phyloP scores from a whole-genome alignment of 2,113 vertebrate species.

The Lanius collurio region DNA sequence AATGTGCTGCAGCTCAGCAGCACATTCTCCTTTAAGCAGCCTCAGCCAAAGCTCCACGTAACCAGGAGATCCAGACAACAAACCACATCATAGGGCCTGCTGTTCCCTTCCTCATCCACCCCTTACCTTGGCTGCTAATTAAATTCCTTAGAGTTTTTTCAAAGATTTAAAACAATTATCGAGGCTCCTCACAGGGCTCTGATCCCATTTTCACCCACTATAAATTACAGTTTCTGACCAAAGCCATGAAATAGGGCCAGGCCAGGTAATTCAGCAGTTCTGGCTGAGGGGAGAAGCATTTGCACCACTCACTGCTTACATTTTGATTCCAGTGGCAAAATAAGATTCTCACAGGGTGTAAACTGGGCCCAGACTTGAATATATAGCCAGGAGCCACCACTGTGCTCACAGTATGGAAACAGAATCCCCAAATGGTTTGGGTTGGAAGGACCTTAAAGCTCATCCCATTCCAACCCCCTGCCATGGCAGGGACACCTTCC shows the following conservation, averaged over 20 bases:
- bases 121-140: background rate
- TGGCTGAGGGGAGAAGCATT: background rate
- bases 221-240: background rate
- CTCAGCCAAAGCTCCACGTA: background rate
- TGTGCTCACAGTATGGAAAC: rapidly evolving
- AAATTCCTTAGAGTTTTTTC: background rate
- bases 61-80: conserved; percentile 38
- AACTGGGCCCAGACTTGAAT: background rate
- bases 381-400: rapidly evolving
- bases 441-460: too few species aligned
- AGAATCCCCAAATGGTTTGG: rapidly evolving
- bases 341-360: background rate
- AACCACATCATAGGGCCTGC: background rate
- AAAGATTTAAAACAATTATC: background rate
- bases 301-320: rapidly evolving
- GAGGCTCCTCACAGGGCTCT: rapidly evolving
- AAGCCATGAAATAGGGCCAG: background rate
- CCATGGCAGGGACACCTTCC: too few species aligned
- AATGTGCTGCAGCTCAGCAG: background rate
- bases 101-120: background rate
- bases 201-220: rapidly evolving
- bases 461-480: too few species aligned
- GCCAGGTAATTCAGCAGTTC: background rate
- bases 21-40: background rate
- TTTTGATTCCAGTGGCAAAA: background rate